Percentiles rank a stretch among this genome's conserved stretches.
Conservation (phyloP, 1,140 invertebrate genomes). For the Drosophila bifasciata region DNA sequence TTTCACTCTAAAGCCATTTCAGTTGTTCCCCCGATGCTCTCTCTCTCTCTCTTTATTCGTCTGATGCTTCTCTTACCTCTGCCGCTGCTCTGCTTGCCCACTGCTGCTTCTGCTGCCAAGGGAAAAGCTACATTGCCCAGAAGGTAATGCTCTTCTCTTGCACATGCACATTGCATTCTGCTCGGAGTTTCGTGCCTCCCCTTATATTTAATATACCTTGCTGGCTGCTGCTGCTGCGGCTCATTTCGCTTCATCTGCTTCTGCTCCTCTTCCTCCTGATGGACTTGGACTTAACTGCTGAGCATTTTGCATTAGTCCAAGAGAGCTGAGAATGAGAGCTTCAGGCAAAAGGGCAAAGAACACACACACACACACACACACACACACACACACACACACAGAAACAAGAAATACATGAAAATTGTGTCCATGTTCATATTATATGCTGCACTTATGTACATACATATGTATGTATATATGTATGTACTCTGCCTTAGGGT, state of each 20-base stretch:
- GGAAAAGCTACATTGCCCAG: too few species aligned
- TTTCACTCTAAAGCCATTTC: constrained; percentile 59
- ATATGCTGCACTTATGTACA: too few species aligned
- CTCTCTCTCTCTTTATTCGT: constrained; percentile 1
- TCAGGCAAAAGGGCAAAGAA: constrained; percentile 5
- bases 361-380: constrained; percentile 9
- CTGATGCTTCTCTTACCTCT: constrained; percentile 27
- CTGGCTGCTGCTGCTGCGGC: constrained; percentile 35
- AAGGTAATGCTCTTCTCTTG: too few species aligned
- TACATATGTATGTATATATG: too few species aligned
- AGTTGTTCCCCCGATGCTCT: constrained; percentile 1
- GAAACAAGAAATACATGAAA: constrained; percentile 14
- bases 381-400: constrained; percentile 5
- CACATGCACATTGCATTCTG: too few species aligned
- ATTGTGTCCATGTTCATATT: neutral
- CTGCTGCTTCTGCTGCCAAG: too few species aligned
- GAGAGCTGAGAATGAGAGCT: neutral
- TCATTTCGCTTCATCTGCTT: constrained; percentile 16
- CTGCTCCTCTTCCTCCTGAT: neutral
- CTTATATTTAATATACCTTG: neutral
- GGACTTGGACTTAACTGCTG: constrained; percentile 18
- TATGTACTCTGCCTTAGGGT: too few species aligned
- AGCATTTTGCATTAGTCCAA: constrained; percentile 8
- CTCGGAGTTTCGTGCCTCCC: too few species aligned
- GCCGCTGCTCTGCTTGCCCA: constrained; percentile 22